A percentile compares a stretch with the other conserved stretches of the same genome.
These are phyloP conservation scores for Zaprionus ornatus DNA, from an alignment of 1,140 invertebrate genomes.

Conservation along the genomic window DNA sequence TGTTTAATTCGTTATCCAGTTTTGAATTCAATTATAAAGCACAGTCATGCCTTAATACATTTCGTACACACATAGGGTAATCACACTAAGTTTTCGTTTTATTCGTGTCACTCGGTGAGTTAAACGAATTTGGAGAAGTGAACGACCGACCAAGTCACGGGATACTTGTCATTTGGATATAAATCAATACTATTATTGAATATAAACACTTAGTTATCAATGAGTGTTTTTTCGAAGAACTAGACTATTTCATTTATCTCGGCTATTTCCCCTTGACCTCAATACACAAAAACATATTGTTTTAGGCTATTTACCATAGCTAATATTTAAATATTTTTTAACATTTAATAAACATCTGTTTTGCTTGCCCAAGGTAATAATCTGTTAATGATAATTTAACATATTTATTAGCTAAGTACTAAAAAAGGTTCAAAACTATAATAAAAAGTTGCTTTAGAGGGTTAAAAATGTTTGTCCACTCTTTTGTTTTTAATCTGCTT, in stretches of 20 bases:
- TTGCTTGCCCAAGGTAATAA: too few relatives aligned
- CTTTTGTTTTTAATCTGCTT: background rate
- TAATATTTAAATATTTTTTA: too few relatives aligned
- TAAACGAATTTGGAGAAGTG: conserved; percentile 4
- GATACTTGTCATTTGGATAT: background rate
- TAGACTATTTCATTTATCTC: too few relatives aligned
- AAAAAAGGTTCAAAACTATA: too few relatives aligned
- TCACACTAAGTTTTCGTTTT: conserved; percentile 3
- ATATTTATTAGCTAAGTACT: too few relatives aligned
- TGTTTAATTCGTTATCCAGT: background rate
- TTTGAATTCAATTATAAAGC: background rate
- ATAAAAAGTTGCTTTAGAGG: too few relatives aligned
- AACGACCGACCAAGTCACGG: conserved; percentile 12
- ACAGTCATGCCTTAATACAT: background rate
- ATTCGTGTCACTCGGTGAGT: conserved; percentile 8
- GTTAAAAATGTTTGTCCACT: background rate
- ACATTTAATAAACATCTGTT: too few relatives aligned
- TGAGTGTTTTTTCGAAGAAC: background rate
- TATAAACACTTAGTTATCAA: background rate
- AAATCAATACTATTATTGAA: background rate
- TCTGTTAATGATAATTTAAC: too few relatives aligned
- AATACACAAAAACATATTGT: too few relatives aligned
- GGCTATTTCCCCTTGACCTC: too few relatives aligned
- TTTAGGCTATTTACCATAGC: too few relatives aligned
- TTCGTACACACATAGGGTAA: background rate